These are phyloP conservation scores for Idaea dimidiata DNA, from an alignment of 2,888 invertebrate genomes.

Conservation along the genomic window DNA sequence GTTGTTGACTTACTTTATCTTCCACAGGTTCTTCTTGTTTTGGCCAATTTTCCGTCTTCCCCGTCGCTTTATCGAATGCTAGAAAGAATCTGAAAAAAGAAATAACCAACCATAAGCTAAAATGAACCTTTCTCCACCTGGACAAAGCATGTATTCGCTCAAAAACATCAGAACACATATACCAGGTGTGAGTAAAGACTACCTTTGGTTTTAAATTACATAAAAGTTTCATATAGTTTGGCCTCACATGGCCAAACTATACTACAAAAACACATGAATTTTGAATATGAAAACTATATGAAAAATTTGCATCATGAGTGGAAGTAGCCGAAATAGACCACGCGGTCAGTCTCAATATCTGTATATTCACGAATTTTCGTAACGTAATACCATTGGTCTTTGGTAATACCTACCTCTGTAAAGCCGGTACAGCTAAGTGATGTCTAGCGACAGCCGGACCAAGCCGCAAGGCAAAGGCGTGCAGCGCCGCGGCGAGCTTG, in stretches of 20 bases:
- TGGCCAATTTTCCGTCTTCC: constrained; percentile 73
- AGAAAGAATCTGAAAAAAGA: constrained; percentile 85
- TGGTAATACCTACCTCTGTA: constrained; percentile 44
- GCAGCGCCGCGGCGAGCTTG: constrained; percentile 90
- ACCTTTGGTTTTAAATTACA: too few species aligned
- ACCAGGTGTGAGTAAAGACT: neutral
- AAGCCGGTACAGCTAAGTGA: constrained; percentile 85
- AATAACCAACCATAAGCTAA: neutral
- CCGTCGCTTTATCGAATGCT: constrained; percentile 88
- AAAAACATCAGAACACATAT: neutral
- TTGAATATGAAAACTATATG: too few species aligned
- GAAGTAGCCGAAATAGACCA: too few species aligned
- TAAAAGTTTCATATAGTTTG: too few species aligned
- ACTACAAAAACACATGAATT: too few species aligned
- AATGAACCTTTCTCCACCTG: neutral
- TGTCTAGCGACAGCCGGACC: constrained; percentile 89
- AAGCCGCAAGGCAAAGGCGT: constrained; percentile 88
- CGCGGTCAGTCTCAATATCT: too few species aligned
- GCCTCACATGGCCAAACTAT: too few species aligned
- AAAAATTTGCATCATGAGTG: too few species aligned
- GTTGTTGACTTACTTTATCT: constrained; percentile 52
- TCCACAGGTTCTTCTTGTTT: constrained; percentile 65
- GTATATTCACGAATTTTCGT: too few species aligned
- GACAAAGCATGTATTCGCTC: neutral
- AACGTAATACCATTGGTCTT: too few species aligned